Evolutionary conservation across 2,888 invertebrate species (phyloP).

Genomic region (Tridacna gigas): DNA sequence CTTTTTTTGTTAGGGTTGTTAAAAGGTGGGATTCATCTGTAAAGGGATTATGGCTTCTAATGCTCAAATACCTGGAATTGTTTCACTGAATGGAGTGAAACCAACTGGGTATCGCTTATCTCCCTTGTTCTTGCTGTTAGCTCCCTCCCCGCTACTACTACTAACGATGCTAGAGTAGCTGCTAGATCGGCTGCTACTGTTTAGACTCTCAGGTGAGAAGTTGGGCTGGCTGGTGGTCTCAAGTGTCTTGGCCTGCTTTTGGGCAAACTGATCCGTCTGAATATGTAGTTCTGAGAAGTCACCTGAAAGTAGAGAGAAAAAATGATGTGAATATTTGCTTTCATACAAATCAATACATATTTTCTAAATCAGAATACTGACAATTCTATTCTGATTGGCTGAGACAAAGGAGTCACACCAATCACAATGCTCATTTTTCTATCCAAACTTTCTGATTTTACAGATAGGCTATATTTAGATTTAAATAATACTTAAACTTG

Average conservation of each 20-base stretch:
- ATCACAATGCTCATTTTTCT: too few species aligned
- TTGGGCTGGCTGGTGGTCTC: constrained; percentile 53
- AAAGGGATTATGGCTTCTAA: too few species aligned
- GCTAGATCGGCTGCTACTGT: constrained; percentile 74
- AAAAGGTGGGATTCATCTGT: too few species aligned
- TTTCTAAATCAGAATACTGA: too few species aligned
- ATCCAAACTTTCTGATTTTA: too few species aligned
- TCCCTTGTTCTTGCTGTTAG: constrained; percentile 60
- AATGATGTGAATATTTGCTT: too few species aligned
- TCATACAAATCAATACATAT: too few species aligned
- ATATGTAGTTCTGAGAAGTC: constrained; percentile 81
- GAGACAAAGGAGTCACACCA: too few species aligned
- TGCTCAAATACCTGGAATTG: constrained; percentile 58
- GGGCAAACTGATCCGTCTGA: constrained; percentile 81
- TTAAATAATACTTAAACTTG: too few species aligned
- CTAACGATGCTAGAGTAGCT: constrained; percentile 82
- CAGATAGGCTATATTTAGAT: too few species aligned
- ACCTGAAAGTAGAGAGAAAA: constrained; percentile 51
- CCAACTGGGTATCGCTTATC: constrained; percentile 58
- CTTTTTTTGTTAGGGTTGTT: too few species aligned
- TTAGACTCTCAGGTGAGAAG: constrained; percentile 72
- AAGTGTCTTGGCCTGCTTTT: constrained; percentile 71
- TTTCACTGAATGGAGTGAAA: constrained; percentile 70
- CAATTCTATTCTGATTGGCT: too few species aligned
- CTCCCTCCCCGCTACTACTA: constrained; percentile 63